These are phyloP conservation scores for Galendromus occidentalis DNA, from an alignment of 1,140 invertebrate genomes.

Conservation along the genomic window DNA sequence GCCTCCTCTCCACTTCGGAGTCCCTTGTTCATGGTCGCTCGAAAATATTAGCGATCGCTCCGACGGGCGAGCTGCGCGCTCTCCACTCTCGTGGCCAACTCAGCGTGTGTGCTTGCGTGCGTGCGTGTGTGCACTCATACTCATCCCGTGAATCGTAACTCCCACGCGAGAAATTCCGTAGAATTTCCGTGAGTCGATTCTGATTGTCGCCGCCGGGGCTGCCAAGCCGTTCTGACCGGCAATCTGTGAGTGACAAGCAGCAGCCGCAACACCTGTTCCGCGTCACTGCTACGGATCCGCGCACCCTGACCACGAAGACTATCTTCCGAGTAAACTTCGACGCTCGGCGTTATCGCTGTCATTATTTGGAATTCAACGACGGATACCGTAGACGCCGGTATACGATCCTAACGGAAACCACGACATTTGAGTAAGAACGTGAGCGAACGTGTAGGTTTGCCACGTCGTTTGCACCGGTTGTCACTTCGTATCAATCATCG, in stretches of 20 bases:
- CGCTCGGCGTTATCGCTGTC: not conserved
- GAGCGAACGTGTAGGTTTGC: too few relatives aligned
- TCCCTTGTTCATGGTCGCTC: not conserved
- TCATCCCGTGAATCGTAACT: not conserved
- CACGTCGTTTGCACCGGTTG: too few relatives aligned
- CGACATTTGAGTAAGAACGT: not conserved
- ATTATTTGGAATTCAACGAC: not conserved
- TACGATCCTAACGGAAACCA: not conserved
- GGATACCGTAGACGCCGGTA: not conserved
- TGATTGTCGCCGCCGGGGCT: not conserved
- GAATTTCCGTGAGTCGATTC: not conserved
- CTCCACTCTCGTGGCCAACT: not conserved
- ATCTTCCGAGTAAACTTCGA: not conserved
- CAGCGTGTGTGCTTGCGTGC: not conserved
- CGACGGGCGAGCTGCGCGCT: conserved; percentile 8
- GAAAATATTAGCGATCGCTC: conserved; percentile 12
- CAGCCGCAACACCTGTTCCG: not conserved
- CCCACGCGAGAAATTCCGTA: not conserved
- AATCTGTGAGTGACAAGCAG: not conserved
- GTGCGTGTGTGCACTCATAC: not conserved
- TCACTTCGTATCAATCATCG: not conserved
- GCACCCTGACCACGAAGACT: not conserved
- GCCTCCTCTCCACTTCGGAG: conserved; percentile 10
- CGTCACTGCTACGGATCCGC: not conserved
- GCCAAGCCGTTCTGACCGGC: not conserved